Evolutionary conservation across 2,113 vertebrate genomes (phyloP), one percentile per base, ranked within the genome.

Genomic region (Symphodus melops): DNA sequence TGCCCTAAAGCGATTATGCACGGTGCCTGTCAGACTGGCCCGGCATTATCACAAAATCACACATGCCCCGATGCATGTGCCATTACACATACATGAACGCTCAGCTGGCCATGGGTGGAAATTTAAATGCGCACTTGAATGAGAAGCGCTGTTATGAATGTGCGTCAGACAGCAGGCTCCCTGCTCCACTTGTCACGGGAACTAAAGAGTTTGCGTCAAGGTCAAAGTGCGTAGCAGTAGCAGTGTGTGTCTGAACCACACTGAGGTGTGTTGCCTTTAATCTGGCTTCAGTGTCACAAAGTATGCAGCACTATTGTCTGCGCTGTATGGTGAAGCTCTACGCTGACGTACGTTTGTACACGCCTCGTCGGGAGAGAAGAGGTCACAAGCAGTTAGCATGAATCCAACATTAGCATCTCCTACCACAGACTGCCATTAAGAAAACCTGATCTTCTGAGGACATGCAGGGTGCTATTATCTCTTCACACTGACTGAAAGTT

Each of bases 21-120:
- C 92, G 94, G 94, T 96, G 95, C 94, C 96, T 96, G 92, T 92
- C 88, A 94, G 95, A 92, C 94, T 95, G 92, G 93, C 93, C 93
- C 88, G 77, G 92, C 92, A 87, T 91, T 90, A 89, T 90, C 85
- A 88, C 87, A 90, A 84, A 84, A 79, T 85, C 81, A 55, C 88
- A 77, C 86, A 81, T 54, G 68, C 84, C 82, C 55, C 81, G 59
- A 46, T 71, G 49, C 71, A 67, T 68, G 69, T 33, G 62, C 28
- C 49, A 49, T 67, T 73, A 63, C 48, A 84, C 81, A 82, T 79
- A 81, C 79, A 76, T 75, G 74, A 81, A 68, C 41, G 66, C 72
- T 64, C 62, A 28, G 57, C 58, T 9, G 68, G 41, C 71, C 66
- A 70, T 41, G 56, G 64, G 64, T 62, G 67, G 65, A 71, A 72